A percentile compares a stretch with the other conserved stretches of the same genome.
phyloP scores from a whole-genome alignment of 2,113 vertebrate genomes.

The Peromyscus polionotus region DNA sequence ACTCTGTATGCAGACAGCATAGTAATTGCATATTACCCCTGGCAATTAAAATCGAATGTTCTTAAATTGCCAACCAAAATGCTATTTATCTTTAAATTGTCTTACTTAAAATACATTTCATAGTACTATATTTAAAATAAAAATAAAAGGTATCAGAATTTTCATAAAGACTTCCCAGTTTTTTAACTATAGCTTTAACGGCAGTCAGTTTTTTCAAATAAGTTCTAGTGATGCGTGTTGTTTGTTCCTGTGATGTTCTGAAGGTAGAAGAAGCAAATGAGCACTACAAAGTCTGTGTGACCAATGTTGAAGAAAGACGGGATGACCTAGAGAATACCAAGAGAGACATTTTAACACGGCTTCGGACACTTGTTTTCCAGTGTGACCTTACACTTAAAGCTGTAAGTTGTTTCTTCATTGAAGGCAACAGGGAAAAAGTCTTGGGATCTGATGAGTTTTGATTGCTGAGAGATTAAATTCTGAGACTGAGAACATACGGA shows the following conservation, averaged over 20 bases:
- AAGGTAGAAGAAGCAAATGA: constrained; percentile 97
- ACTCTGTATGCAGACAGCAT: neutral
- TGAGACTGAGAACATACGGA: neutral
- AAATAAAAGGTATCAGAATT: constrained; percentile 52
- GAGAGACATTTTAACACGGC: constrained; percentile 94
- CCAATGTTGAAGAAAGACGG: constrained; percentile 93
- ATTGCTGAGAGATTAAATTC: neutral
- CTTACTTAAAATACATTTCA: constrained; percentile 39
- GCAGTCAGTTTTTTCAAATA: constrained; percentile 40
- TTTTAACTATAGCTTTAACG: constrained; percentile 42
- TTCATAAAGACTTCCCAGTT: neutral
- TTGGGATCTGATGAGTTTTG: neutral
- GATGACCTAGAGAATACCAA: constrained; percentile 93
- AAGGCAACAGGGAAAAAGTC: neutral
- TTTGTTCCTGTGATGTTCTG: constrained; percentile 64
- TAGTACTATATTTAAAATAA: constrained; percentile 34
- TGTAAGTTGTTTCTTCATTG: constrained; percentile 87
- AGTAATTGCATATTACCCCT: constrained; percentile 15
- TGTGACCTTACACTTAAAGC: constrained; percentile 99
- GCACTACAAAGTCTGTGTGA: constrained; percentile 93
- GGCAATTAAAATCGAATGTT: neutral
- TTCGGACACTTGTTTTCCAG: constrained; percentile 96
- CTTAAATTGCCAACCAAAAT: constrained; percentile 50
- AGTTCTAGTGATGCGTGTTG: constrained; percentile 1
- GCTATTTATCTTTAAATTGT: constrained; percentile 61